Evolutionary conservation across 2,888 invertebrate species (phyloP), one percentile per base, ranked within the genome.

Genomic region (Catocala fraxini): DNA sequence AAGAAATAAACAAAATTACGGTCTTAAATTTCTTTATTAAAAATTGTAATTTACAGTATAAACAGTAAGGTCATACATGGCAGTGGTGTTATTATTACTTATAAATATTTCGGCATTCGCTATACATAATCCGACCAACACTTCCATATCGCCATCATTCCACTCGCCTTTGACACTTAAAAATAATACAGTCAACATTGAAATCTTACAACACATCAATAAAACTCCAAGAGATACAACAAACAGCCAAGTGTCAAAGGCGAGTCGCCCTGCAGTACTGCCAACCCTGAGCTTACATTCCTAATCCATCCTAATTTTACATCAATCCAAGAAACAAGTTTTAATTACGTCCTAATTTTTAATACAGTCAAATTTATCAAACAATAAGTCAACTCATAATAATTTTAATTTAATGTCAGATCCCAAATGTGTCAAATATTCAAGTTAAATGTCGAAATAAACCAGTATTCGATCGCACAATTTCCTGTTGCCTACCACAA

Each of bases 61-160:
- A 92, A 93, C 92, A 91, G 91, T 93, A 94, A 92, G 92, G 93
- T 92, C 93, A 89, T 92, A 93, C 88, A 93, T 93, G 93, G 93
- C 93, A 94, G 93, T 94, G 93, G 91, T 92, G 92, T 90, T 89
- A 88, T 83, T 80, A 85, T 87, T 83, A 90, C 88, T 90, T 92
- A 91, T 80, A 87, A 87, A 84, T 87, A 83, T 83, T 88, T 87
- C 86, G 82, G 84, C 87, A 86, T 86, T 87, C 85, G 82, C 87
- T 89, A 85, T 87, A 89, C 89, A 88, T 82, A 80, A 80, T 80
- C 85, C 83, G 81, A 84, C 81, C 82, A 81, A 83, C 79, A 73
- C 80, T 77, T 79, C 85, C 85, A 71, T 78, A 65, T 77, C 66
- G 51, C 72, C 70, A 75, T 71, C 70, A 73, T 65, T 62, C 54